Evolutionary conservation across 37 sponge, comb jelly and placozoan genomes (phyloP).

Genomic region (Crambe crambe): DNA sequence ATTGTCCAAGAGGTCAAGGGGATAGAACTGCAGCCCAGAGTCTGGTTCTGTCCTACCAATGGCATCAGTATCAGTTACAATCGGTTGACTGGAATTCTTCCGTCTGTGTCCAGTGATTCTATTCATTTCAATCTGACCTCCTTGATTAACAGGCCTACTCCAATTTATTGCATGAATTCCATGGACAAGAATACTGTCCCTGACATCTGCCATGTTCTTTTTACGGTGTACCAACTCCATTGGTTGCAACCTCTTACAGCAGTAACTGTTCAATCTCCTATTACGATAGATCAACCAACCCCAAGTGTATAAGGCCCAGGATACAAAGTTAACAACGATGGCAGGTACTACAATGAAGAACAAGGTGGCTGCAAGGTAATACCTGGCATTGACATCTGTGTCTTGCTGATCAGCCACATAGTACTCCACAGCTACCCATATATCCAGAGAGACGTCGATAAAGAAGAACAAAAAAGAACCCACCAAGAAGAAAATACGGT

Average conservation of each 20-base stretch:
- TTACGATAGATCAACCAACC: conserved; percentile 18
- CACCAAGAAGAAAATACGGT: conserved; percentile 39
- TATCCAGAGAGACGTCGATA: conserved; percentile 51
- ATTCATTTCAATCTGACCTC: not conserved
- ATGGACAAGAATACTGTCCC: conserved; percentile 2
- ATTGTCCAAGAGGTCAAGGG: conserved; percentile 34
- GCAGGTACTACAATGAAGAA: conserved; percentile 55
- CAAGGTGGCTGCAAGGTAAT: conserved; percentile 55
- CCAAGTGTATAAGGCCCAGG: conserved; percentile 69
- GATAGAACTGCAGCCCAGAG: conserved; percentile 29
- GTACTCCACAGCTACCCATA: conserved; percentile 50
- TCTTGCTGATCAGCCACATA: conserved; percentile 18
- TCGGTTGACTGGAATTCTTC: not conserved
- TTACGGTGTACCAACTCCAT: not conserved
- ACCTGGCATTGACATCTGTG: conserved; percentile 19
- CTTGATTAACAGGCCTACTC: not conserved
- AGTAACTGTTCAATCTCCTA: not conserved
- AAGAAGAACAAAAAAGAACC: conserved; percentile 36
- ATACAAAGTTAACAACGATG: conserved; percentile 47
- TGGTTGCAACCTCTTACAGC: not conserved
- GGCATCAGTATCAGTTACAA: not conserved
- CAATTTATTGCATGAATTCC: not conserved
- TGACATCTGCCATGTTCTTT: not conserved
- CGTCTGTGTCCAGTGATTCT: not conserved
- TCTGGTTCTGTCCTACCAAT: not conserved